Evolutionary conservation across 2,888 invertebrate genomes (phyloP), one percentile per base, ranked within the genome.

Genomic region (Machimus atricapillus): DNA sequence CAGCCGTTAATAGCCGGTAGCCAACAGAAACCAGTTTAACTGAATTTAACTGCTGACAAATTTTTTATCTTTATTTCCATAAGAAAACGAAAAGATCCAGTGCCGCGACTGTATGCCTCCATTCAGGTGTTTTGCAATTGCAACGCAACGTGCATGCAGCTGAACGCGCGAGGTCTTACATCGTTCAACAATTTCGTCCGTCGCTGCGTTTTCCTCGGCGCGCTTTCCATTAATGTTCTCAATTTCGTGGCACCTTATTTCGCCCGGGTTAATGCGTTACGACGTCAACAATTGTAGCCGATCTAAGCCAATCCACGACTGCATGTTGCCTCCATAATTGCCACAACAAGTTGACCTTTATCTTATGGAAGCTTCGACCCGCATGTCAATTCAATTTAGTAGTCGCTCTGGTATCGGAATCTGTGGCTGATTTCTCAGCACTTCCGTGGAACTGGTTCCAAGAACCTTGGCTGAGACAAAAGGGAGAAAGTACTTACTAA

Each of bases 11-110:
- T 81, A 56, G 81, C 56, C 81, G 27, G 81, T 81, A 81, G 56
- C 81, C 81, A 31, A 81, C 31, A 7, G 34, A 81, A 81, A 81
- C 81, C 81, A 56, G 81, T 81, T 81, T 81, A n/a, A 56, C 81
- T n/a, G 81, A 31, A 34, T 56, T 31, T 23, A 46, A 81, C 31
- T 31, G 31, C 81, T 81, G 31, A 27, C 56, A 37, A 37, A 81
- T 27, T 81, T 81, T 56, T 81, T 78, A 19, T 14, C 37, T 40
- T 43, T 40, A 78, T 81, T 81, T 81, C 56, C 56, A 52, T 81
- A 81, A 81, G 8, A 52, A 56, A 66, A 66, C 19, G 27, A 34
- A 56, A 81, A 81, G 34, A 31, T 56, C 27, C 56, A 56, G n/a
- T 19, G 56, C 19, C n/a, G n/a, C 56, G 56, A 19, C 56, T 56